Percentiles rank a stretch among this genome's conserved stretches.
These are phyloP conservation scores for Melanchra persicariae DNA, from an alignment of 2,888 invertebrate genomes.

Conservation along the genomic window DNA sequence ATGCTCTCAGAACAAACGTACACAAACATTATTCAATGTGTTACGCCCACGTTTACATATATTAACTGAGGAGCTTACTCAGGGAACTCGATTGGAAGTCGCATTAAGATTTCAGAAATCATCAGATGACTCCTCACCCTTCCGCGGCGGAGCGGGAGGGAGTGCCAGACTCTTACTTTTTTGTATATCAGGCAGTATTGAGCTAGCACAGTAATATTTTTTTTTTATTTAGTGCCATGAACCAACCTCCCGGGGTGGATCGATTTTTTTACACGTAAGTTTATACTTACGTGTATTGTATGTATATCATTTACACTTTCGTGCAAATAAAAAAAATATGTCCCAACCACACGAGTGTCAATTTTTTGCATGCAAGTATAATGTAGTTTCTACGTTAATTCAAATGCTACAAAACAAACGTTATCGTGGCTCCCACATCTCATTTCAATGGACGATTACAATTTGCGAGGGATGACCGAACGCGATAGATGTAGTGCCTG, in stretches of 20 bases:
- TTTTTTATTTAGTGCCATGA: too few relatives aligned
- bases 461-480: slow-evolving; percentile 17
- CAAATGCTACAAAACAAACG: slow-evolving; percentile 34
- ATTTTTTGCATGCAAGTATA: background rate
- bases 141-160: too few relatives aligned
- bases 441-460: slow-evolving; percentile 51
- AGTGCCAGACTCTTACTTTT: too few relatives aligned
- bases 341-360: too few relatives aligned
- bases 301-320: too few relatives aligned
- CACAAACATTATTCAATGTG: slow-evolving; percentile 72
- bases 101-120: background rate
- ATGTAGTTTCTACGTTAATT: slow-evolving; percentile 25
- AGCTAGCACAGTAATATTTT: too few relatives aligned
- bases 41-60: slow-evolving; percentile 67
- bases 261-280: too few relatives aligned
- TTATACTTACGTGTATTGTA: too few relatives aligned
- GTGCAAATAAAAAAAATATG: too few relatives aligned
- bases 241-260: too few relatives aligned
- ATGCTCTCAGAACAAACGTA: slow-evolving; percentile 68
- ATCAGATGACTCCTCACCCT: too few relatives aligned
- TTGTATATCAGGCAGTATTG: too few relatives aligned
- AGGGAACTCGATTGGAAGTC: slow-evolving; percentile 32
- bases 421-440: slow-evolving; percentile 31
- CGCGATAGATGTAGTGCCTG: slow-evolving; percentile 30
- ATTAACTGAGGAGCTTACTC: slow-evolving; percentile 52